Conservation (phyloP, 2,888 invertebrate species). For the Drosophila mercatorum region DNA sequence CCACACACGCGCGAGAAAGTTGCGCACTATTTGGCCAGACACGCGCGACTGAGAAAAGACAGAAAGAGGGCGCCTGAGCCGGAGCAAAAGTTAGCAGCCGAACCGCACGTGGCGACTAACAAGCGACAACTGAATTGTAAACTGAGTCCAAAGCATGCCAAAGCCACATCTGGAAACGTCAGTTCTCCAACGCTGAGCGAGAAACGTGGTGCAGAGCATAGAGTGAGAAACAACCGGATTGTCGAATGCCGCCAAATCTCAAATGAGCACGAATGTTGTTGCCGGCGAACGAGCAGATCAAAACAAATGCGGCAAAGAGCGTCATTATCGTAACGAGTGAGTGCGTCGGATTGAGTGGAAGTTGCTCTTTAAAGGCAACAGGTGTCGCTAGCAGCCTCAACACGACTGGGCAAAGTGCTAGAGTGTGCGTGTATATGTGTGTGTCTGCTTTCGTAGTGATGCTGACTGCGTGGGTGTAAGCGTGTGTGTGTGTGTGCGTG, state of each 20-base stretch:
- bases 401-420: neutral
- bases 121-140: constrained; percentile 74
- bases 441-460: neutral
- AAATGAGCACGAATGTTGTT: constrained; percentile 32
- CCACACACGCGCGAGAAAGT: constrained; percentile 27
- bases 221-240: constrained; percentile 48
- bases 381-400: constrained; percentile 44
- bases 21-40: constrained; percentile 45
- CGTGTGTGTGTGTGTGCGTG: constrained; percentile 1
- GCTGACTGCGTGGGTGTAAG: neutral
- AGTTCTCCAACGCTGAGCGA: constrained; percentile 49
- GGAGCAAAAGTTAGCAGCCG: constrained; percentile 49
- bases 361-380: constrained; percentile 46
- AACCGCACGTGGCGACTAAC: constrained; percentile 76
- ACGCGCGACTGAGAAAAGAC: constrained; percentile 23
- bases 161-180: constrained; percentile 52
- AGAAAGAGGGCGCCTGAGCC: constrained; percentile 16
- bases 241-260: constrained; percentile 41
- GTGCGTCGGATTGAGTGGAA: constrained; percentile 26
- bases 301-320: constrained; percentile 57
- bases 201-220: constrained; percentile 34
- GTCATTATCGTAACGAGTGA: constrained; percentile 10
- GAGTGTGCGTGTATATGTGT: constrained; percentile 7
- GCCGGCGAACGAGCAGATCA: constrained; percentile 74
- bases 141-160: constrained; percentile 46